Percentiles rank a stretch among this genome's conserved stretches.
These are phyloP conservation scores for Hoplostethus mediterraneus DNA, from an alignment of 2,797 vertebrate species.

Conservation along the genomic window DNA sequence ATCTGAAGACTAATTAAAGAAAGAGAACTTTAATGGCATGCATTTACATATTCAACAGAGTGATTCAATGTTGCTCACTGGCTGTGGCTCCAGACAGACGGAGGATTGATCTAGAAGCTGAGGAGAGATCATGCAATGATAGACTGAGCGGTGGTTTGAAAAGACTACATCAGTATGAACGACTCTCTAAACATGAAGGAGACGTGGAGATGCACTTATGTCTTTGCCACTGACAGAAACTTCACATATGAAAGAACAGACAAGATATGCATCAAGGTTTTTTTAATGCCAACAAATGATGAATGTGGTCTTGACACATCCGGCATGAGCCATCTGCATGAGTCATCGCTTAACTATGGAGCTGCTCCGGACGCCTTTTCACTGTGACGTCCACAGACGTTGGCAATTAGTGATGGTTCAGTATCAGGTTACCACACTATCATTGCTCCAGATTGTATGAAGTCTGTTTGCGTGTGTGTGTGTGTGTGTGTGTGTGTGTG, in stretches of 20 bases:
- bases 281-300: not conserved
- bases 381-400: constrained; percentile 21
- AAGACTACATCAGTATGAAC: constrained; percentile 23
- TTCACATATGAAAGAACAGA: constrained; percentile 12
- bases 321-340: not conserved
- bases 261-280: constrained; percentile 2
- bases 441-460: no score
- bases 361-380: constrained; percentile 14
- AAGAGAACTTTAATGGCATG: constrained; percentile 78
- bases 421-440: constrained; percentile 16
- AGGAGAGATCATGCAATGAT: constrained; percentile 38
- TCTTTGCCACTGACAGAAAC: constrained; percentile 8
- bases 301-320: constrained; percentile 3
- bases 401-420: constrained; percentile 17
- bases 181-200: constrained; percentile 1
- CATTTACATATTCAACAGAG: constrained; percentile 79
- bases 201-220: constrained; percentile 1
- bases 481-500: not conserved
- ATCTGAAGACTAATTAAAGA: constrained; percentile 86
- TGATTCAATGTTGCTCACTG: constrained; percentile 56
- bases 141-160: constrained; percentile 37
- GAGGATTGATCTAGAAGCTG: constrained; percentile 48
- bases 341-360: not conserved
- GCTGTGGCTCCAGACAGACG: constrained; percentile 51
- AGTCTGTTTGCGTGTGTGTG: not conserved